phyloP scores from a whole-genome alignment of 2,113 vertebrate species.

The Micronycteris hirsuta region DNA sequence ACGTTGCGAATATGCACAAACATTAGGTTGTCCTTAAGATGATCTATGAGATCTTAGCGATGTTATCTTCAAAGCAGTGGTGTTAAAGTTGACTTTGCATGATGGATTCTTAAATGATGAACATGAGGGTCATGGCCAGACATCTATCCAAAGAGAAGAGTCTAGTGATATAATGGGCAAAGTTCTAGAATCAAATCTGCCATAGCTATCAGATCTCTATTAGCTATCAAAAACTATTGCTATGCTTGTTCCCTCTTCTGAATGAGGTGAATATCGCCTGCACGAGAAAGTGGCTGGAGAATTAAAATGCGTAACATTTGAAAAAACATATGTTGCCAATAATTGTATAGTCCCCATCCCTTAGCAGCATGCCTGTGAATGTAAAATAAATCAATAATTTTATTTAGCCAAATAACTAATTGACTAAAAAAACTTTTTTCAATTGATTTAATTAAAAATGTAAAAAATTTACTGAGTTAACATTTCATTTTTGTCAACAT shows the following conservation, averaged over 20 bases:
- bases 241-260: not conserved
- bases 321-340: not conserved
- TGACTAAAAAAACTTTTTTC: constrained; percentile 23
- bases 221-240: not conserved
- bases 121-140: not conserved
- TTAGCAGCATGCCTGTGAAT: not conserved
- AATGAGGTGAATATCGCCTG: not conserved
- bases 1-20: not conserved
- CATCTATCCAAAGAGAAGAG: not conserved
- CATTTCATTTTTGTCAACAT: constrained; percentile 39
- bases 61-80: not conserved
- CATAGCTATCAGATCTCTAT: not conserved
- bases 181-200: not conserved
- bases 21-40: not conserved
- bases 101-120: not conserved
- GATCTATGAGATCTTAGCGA: not conserved
- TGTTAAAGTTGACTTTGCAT: not conserved
- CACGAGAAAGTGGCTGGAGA: not conserved
- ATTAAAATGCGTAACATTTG: not conserved
- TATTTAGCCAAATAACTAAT: constrained; percentile 43
- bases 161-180: not conserved
- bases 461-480: not conserved
- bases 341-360: not conserved
- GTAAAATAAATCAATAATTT: constrained; percentile 36
- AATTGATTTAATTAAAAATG: constrained; percentile 47